A percentile compares a stretch with the other conserved stretches of the same genome.
Conservation (phyloP, 2,797 vertebrate genomes). For the Philypnodon macrostomus region DNA sequence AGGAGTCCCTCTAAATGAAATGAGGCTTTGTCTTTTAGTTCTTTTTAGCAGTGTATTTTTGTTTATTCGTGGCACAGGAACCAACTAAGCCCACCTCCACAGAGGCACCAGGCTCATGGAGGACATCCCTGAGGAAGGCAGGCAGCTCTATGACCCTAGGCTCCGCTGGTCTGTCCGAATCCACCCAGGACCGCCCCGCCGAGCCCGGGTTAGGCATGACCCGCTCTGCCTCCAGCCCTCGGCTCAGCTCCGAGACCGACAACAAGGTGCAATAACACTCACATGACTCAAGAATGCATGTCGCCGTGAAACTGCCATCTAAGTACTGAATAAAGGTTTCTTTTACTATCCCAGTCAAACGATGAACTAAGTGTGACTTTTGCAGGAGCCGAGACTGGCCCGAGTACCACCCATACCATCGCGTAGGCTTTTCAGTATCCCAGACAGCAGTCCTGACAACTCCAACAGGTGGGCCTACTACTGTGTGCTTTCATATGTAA, state of each 20-base stretch:
- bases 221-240: constrained; percentile 83
- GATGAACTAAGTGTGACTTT: constrained; percentile 14
- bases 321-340: constrained; percentile 21
- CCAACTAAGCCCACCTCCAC: constrained; percentile 56
- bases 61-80: constrained; percentile 55
- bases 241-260: constrained; percentile 78
- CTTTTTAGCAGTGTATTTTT: too few species aligned
- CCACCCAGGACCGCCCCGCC: constrained; percentile 61
- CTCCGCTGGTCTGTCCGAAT: constrained; percentile 66
- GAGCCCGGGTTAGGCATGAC: constrained; percentile 72
- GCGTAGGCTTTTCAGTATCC: constrained; percentile 78
- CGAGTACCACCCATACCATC: constrained; percentile 80
- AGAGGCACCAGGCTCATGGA: constrained; percentile 79
- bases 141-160: constrained; percentile 81
- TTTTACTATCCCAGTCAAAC: constrained; percentile 30
- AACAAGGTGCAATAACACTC: constrained; percentile 64
- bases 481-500: constrained; percentile 4
- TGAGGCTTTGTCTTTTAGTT: not conserved
- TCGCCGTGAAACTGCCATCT: constrained; percentile 14
- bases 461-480: constrained; percentile 75
- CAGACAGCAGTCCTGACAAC: constrained; percentile 76
- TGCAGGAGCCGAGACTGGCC: constrained; percentile 81
- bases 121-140: constrained; percentile 81
- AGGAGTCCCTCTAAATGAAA: too few species aligned
- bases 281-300: constrained; percentile 10